phyloP scores from a whole-genome alignment of 2,113 vertebrate species.

The Chamaea fasciata region DNA sequence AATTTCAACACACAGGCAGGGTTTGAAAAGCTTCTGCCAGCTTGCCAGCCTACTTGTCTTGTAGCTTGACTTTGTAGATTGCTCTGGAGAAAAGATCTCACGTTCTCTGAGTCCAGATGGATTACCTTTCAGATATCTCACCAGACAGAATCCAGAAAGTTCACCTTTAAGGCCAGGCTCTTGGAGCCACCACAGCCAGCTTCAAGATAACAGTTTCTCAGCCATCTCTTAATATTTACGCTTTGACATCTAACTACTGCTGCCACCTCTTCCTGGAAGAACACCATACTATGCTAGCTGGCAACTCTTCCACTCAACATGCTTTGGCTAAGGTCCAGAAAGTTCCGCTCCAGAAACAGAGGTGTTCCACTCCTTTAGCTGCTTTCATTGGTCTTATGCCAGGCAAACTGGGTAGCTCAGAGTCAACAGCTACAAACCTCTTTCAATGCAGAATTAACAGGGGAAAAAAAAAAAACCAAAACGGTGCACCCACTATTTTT shows the following conservation, averaged over 20 bases:
- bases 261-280: background rate
- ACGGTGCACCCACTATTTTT: fast-evolving
- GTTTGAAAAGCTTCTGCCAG: background rate
- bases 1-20: background rate
- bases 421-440: background rate
- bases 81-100: background rate
- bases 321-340: background rate
- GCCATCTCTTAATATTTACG: background rate
- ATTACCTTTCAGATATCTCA: background rate
- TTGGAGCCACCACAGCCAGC: background rate
- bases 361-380: background rate
- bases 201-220: background rate
- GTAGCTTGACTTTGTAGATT: background rate
- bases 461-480: background rate
- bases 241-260: background rate
- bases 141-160: background rate
- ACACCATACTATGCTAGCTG: background rate
- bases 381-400: background rate
- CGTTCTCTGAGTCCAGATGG: background rate
- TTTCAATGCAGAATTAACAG: background rate
- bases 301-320: background rate
- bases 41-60: background rate
- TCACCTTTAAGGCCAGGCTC: background rate
- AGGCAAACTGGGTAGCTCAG: background rate
- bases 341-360: background rate